Percentiles rank a stretch among this genome's conserved stretches.
Conservation (phyloP, 2,113 vertebrate genomes). For the Pterocles burchelli region DNA sequence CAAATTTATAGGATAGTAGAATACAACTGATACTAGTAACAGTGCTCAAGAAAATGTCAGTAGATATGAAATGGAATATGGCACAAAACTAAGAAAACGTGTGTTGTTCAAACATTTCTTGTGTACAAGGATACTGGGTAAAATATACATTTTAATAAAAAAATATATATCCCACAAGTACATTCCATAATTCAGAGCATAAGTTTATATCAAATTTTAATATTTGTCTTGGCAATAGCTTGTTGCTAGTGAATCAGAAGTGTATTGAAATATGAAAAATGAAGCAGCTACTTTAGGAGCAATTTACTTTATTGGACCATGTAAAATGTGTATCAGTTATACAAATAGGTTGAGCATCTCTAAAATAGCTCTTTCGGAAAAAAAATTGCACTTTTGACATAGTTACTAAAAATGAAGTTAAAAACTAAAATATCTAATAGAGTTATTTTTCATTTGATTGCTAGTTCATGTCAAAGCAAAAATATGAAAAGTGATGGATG, state of each 20-base stretch:
- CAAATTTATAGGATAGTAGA: neutral
- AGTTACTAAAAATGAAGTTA: neutral
- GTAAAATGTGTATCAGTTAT: neutral
- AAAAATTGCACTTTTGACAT: neutral
- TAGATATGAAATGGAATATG: neutral
- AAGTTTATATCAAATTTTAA: neutral
- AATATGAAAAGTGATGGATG: neutral
- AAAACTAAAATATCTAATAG: neutral
- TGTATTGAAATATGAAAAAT: neutral
- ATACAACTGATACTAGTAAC: accelerated
- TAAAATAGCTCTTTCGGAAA: neutral
- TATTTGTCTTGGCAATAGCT: neutral
- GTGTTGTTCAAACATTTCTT: neutral
- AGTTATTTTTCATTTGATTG: neutral
- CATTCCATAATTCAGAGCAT: neutral
- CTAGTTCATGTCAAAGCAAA: neutral
- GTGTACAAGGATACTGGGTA: neutral
- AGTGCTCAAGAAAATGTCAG: neutral
- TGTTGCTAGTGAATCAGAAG: neutral
- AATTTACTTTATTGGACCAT: neutral
- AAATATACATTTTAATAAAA: neutral
- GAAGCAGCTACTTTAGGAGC: neutral
- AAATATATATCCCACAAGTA: neutral
- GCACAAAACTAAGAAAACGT: neutral
- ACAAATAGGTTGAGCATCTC: neutral